phyloP scores from a whole-genome alignment of 2,797 vertebrate species.

The Hippopotamyrus pictus region DNA sequence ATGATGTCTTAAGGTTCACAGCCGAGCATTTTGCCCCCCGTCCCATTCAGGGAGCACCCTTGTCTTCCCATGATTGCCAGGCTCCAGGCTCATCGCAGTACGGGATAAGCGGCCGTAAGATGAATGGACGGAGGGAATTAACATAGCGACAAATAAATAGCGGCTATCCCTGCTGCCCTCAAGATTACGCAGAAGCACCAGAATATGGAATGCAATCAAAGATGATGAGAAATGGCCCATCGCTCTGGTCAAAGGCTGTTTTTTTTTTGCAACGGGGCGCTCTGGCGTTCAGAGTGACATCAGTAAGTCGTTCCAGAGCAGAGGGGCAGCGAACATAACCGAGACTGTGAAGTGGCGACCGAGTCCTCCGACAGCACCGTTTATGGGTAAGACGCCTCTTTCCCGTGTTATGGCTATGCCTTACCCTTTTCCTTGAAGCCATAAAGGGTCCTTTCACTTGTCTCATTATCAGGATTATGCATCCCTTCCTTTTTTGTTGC shows the following conservation, averaged over 20 bases:
- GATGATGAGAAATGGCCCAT: background rate
- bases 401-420: slow-evolving; percentile 7
- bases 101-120: background rate
- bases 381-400: background rate
- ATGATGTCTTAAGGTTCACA: background rate
- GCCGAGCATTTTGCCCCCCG: background rate
- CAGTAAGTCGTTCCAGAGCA: background rate
- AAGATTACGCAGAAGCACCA: background rate
- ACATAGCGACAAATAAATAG: background rate
- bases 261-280: background rate
- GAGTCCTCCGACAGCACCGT: background rate
- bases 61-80: background rate
- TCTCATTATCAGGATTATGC: slow-evolving; percentile 37
- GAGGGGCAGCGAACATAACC: background rate
- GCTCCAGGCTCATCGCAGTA: background rate
- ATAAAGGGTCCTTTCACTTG: slow-evolving; percentile 26
- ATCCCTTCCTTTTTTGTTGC: slow-evolving; percentile 42
- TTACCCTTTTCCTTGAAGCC: slow-evolving; percentile 16
- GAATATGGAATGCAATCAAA: background rate
- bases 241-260: background rate
- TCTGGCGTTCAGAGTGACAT: background rate
- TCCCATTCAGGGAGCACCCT: background rate
- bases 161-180: background rate
- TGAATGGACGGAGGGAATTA: background rate
- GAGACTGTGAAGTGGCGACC: background rate